phyloP scores from a whole-genome alignment of 2,113 vertebrate species.

The Sturnus vulgaris region DNA sequence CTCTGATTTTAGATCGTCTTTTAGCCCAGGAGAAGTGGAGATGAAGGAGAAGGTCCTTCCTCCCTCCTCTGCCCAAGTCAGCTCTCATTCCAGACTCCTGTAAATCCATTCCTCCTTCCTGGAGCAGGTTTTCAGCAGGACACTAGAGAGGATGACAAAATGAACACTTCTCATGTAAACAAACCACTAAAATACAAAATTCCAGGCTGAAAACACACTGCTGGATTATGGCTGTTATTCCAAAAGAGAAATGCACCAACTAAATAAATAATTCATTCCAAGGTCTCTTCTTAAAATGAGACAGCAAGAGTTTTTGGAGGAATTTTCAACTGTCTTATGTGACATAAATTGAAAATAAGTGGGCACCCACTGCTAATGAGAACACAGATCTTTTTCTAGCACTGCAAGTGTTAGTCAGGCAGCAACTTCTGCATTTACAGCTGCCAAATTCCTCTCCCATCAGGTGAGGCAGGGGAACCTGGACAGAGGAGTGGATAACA shows the following conservation, averaged over 20 bases:
- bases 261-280: background rate
- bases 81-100: background rate
- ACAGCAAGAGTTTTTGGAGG: background rate
- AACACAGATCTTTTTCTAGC: background rate
- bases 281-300: background rate
- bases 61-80: background rate
- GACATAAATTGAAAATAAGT: background rate
- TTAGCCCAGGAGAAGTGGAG: background rate
- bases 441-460: background rate
- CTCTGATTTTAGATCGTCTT: background rate
- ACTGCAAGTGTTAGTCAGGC: background rate
- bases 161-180: background rate
- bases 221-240: background rate
- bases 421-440: background rate
- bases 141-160: background rate
- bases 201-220: background rate
- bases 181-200: background rate
- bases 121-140: background rate
- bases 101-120: background rate
- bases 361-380: background rate
- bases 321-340: background rate
- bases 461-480: background rate
- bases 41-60: background rate
- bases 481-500: background rate
- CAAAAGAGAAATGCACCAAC: background rate